These are phyloP conservation scores for Microtus oregoni DNA, from an alignment of 2,113 vertebrate genomes.

Conservation along the genomic window DNA sequence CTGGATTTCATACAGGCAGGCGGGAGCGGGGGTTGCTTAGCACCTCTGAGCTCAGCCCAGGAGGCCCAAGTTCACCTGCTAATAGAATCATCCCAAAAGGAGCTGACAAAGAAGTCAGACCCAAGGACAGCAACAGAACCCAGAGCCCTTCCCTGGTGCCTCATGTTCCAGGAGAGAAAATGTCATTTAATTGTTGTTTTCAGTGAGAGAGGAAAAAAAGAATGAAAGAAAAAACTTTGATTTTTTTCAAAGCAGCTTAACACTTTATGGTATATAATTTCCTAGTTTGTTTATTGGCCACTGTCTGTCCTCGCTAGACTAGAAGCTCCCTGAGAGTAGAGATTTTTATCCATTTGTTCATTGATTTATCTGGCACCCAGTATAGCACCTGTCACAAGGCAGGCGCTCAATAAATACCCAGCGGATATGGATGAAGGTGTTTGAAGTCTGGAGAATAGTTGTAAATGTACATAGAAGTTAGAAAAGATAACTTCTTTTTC, in stretches of 20 bases:
- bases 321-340: neutral
- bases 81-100: neutral
- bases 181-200: neutral
- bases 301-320: neutral
- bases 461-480: neutral
- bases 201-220: neutral
- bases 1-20: neutral
- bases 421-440: neutral
- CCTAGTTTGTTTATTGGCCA: neutral
- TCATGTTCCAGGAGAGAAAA: neutral
- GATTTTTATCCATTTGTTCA: neutral
- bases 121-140: neutral
- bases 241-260: constrained; percentile 6
- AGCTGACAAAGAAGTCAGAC: neutral
- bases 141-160: neutral
- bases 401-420: neutral
- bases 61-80: neutral
- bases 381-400: neutral
- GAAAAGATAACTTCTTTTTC: neutral
- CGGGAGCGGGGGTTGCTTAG: neutral
- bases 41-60: neutral
- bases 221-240: neutral
- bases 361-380: neutral
- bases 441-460: neutral
- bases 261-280: neutral